Conservation (phyloP, 2,797 vertebrate genomes). For the Falco cherrug region DNA sequence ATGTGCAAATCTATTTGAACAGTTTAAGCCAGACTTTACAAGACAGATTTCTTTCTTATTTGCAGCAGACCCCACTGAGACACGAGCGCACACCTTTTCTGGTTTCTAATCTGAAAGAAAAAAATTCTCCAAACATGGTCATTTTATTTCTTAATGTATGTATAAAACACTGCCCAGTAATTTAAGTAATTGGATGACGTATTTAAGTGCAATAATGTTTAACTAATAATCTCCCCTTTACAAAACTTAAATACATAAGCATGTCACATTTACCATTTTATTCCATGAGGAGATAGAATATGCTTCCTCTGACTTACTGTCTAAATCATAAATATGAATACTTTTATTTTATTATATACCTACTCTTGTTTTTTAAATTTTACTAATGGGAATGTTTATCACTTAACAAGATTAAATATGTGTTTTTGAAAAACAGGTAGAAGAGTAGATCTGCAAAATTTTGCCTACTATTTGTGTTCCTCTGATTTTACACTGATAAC, state of each 20-base stretch:
- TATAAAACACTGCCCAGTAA: background rate
- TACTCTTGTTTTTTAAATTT: rapidly evolving
- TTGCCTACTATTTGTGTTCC: background rate
- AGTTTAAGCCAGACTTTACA: background rate
- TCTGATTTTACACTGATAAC: background rate
- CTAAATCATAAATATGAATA: background rate
- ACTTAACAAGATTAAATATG: background rate
- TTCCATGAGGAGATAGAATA: background rate
- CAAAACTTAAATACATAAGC: no score
- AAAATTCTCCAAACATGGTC: background rate
- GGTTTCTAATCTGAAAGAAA: background rate
- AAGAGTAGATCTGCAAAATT: background rate
- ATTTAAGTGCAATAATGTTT: no score
- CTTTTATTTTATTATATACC: background rate
- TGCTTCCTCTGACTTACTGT: background rate
- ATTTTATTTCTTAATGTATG: background rate
- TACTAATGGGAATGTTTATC: background rate
- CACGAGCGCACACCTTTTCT: background rate
- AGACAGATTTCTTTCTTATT: no score
- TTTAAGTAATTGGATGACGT: background rate
- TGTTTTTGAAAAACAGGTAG: background rate
- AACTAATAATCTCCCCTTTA: background rate
- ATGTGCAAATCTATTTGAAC: no score
- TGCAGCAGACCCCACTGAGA: background rate
- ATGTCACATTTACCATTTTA: rapidly evolving